phyloP scores from a whole-genome alignment of 2,797 vertebrate species.

The Astyanax mexicanus region DNA sequence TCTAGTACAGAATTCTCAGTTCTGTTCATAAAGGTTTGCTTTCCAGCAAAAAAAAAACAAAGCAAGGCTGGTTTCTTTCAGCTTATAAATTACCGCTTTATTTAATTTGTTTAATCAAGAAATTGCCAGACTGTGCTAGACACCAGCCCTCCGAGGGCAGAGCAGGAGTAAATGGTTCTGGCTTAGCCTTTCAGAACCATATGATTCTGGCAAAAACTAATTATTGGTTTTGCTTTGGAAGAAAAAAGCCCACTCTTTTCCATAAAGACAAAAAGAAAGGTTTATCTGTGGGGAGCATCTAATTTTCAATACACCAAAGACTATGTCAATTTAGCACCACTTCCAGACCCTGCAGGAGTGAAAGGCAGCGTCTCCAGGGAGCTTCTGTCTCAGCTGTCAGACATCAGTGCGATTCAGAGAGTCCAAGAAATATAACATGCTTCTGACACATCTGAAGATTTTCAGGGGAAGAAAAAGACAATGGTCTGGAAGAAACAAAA shows the following conservation, averaged over 20 bases:
- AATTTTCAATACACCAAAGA: conserved; percentile 20
- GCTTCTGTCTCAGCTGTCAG: conserved; percentile 12
- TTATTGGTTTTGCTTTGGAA: background rate
- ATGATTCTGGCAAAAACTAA: background rate
- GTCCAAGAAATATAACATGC: background rate
- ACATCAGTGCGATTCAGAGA: background rate
- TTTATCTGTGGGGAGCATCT: conserved; percentile 17
- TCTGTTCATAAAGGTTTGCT: no score
- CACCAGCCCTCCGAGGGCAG: background rate
- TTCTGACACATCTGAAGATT: background rate
- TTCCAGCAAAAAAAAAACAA: no score
- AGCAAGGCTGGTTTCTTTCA: no score
- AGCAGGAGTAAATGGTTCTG: no score
- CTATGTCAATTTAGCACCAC: conserved; percentile 9
- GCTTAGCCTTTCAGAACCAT: background rate
- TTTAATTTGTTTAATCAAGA: background rate
- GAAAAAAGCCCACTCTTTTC: background rate
- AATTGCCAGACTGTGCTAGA: background rate
- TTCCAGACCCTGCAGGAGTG: conserved; percentile 12
- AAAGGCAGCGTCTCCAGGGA: background rate
- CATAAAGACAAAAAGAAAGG: background rate
- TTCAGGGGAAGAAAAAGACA: no score
- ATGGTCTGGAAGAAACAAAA: no score
- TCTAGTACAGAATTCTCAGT: no score
- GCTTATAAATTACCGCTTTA: no score